A percentile compares a stretch with the other conserved stretches of the same genome.
These are phyloP conservation scores for Microplitis manilae DNA, from an alignment of 2,888 invertebrate species.

Conservation along the genomic window DNA sequence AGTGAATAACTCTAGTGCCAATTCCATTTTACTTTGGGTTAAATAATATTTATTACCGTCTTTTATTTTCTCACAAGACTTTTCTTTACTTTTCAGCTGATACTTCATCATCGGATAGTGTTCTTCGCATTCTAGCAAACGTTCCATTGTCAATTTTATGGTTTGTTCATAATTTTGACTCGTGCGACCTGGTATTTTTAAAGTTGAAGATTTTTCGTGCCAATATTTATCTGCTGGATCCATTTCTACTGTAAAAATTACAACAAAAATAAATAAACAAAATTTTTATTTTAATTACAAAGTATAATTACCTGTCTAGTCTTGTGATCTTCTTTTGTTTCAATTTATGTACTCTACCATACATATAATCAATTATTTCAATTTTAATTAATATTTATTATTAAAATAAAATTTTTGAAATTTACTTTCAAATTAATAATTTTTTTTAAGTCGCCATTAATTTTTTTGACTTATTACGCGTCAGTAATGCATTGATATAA, in stretches of 20 bases:
- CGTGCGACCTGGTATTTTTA: neutral
- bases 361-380: no score
- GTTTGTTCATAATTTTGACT: neutral
- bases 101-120: neutral
- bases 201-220: neutral
- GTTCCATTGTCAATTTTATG: neutral
- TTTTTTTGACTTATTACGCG: no score
- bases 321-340: no score
- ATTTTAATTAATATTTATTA: no score
- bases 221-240: neutral
- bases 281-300: no score
- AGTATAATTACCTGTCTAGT: no score
- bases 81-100: neutral
- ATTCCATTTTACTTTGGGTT: neutral
- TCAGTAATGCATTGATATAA: no score
- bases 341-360: no score
- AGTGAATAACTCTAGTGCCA: conserved; percentile 73
- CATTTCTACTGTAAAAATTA: neutral
- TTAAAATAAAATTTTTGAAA: no score
- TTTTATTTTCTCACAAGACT: neutral
- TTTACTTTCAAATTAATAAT: no score
- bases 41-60: neutral
- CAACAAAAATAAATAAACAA: neutral
- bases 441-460: no score
- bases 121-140: neutral